Conservation (phyloP, 2,113 vertebrate species). For the Junco hyemalis region DNA sequence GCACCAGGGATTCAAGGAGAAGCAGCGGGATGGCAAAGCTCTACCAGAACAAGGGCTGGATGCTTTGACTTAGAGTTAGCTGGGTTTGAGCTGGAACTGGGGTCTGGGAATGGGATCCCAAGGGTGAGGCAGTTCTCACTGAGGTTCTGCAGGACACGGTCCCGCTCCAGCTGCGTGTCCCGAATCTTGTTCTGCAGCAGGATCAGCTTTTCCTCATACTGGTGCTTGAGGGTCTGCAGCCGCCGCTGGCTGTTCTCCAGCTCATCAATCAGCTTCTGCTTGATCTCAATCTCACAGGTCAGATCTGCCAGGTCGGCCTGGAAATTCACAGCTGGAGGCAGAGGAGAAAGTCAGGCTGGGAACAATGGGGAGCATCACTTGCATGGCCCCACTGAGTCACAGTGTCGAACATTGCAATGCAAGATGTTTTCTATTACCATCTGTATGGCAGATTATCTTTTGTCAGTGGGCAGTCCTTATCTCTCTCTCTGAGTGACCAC, state of each 20-base stretch:
- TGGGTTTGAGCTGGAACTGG: background rate
- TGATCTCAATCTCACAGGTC: constrained; percentile 98
- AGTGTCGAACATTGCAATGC: too few species aligned
- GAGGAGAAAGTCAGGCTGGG: background rate
- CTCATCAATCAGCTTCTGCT: constrained; percentile 97
- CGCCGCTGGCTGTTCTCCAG: constrained; percentile 95
- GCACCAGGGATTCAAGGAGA: background rate
- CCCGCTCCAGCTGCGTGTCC: constrained; percentile 94
- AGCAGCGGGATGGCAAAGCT: background rate
- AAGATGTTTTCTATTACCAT: too few species aligned
- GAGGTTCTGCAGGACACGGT: constrained; percentile 94
- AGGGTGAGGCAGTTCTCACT: constrained; percentile 69
- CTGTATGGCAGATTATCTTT: too few species aligned
- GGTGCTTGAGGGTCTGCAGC: constrained; percentile 91
- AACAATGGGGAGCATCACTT: background rate
- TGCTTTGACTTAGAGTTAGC: background rate
- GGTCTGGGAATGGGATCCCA: background rate
- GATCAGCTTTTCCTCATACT: constrained; percentile 96
- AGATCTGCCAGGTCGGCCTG: constrained; percentile 92
- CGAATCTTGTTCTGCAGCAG: constrained; percentile 96
- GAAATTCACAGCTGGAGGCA: constrained; percentile 81
- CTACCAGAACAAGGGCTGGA: background rate
- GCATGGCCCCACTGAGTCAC: background rate
- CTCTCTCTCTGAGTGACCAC: too few species aligned
- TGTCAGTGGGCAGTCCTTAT: too few species aligned